These are phyloP conservation scores for Probaryconus sp. DNA, from an alignment of 1,140 invertebrate species.

Conservation along the genomic window DNA sequence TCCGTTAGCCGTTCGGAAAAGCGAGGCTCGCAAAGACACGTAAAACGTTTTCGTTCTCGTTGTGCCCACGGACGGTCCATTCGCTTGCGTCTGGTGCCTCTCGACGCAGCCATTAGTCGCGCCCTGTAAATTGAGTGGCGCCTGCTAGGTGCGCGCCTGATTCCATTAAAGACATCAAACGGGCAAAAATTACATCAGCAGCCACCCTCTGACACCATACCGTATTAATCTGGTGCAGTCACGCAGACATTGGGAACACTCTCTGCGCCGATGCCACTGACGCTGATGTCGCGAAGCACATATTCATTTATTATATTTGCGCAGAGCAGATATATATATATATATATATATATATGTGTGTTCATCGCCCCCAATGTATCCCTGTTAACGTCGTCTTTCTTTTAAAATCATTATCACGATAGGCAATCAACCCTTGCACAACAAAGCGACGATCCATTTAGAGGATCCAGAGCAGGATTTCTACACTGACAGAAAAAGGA, in stretches of 20 bases:
- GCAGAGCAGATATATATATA: constrained; percentile 27
- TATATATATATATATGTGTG: too few species aligned
- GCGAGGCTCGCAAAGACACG: constrained; percentile 39
- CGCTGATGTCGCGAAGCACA: constrained; percentile 50
- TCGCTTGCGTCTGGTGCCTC: constrained; percentile 60
- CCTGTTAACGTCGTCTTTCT: constrained; percentile 37
- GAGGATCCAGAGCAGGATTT: too few species aligned
- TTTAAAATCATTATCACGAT: constrained; percentile 35
- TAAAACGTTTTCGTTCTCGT: constrained; percentile 23
- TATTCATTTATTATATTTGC: constrained; percentile 56
- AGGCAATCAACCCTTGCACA: constrained; percentile 2
- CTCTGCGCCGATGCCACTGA: constrained; percentile 17
- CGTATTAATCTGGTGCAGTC: constrained; percentile 71
- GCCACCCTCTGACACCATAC: constrained; percentile 70
- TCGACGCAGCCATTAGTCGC: constrained; percentile 76
- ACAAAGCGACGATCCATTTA: neutral
- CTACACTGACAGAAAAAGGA: too few species aligned
- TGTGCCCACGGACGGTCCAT: constrained; percentile 40
- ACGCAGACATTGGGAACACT: constrained; percentile 66
- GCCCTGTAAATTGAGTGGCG: constrained; percentile 77
- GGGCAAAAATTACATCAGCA: constrained; percentile 78
- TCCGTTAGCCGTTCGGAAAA: too few species aligned
- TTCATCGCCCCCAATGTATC: constrained; percentile 20
- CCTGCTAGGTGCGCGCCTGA: constrained; percentile 77
- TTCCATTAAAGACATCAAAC: constrained; percentile 78